Conservation (phyloP, 2,113 vertebrate genomes). For the Pycnonotus jocosus region DNA sequence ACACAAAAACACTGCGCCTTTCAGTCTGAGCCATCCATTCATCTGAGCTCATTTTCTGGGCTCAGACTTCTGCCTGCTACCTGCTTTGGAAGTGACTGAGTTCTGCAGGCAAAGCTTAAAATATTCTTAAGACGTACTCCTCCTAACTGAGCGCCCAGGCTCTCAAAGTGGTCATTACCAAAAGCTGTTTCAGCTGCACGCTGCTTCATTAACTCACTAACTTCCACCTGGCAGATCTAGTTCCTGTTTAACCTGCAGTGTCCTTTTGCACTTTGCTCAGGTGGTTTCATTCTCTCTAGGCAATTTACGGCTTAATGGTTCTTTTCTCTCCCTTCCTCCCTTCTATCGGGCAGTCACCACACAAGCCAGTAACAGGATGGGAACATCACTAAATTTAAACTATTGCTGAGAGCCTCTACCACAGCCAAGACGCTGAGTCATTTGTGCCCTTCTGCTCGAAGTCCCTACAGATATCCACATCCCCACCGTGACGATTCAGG, state of each 20-base stretch:
- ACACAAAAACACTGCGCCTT: background rate
- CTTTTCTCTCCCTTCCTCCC: background rate
- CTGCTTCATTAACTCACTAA: background rate
- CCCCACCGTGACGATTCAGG: background rate
- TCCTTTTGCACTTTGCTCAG: background rate
- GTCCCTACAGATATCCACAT: background rate
- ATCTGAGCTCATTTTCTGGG: background rate
- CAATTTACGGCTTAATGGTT: background rate
- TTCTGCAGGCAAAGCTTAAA: background rate
- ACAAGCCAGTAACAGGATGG: background rate
- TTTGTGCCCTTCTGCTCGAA: background rate
- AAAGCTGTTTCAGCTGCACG: background rate
- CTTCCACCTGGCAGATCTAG: background rate
- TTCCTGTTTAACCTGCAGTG: background rate
- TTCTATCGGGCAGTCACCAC: background rate
- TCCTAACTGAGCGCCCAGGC: background rate
- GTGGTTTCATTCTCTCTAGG: background rate
- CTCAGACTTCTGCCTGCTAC: background rate
- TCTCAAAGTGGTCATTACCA: background rate
- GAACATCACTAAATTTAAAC: background rate
- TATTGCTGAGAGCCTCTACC: background rate
- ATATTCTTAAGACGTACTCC: background rate
- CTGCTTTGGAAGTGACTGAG: background rate
- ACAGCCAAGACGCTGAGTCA: background rate
- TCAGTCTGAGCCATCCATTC: background rate